Conservation (phyloP, 1,140 invertebrate species). For the Leguminivora glycinivorella region DNA sequence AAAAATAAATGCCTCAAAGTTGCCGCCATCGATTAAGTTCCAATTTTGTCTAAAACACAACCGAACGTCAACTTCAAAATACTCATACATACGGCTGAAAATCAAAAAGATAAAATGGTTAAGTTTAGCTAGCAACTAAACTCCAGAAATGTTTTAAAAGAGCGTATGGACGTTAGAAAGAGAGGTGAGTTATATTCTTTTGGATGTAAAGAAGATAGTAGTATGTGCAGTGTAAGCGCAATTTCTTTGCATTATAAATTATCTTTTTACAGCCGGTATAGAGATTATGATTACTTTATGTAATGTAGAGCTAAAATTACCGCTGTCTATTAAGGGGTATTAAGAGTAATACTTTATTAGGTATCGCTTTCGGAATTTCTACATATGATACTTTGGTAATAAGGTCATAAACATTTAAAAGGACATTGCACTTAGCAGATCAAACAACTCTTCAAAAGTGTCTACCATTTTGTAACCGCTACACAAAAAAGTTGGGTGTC, state of each 20-base stretch:
- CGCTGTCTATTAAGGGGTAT: not conserved
- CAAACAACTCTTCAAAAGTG: too few relatives aligned
- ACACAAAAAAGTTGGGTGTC: too few relatives aligned
- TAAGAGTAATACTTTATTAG: not conserved
- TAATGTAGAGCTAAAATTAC: not conserved
- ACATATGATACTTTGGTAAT: too few relatives aligned
- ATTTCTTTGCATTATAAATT: conserved; percentile 27
- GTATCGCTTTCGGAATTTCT: too few relatives aligned
- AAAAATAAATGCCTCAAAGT: conserved; percentile 21
- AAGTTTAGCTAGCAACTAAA: not conserved
- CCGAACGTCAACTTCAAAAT: not conserved
- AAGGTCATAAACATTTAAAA: too few relatives aligned
- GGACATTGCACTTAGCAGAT: too few relatives aligned
- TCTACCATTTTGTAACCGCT: too few relatives aligned
- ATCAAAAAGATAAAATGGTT: not conserved
- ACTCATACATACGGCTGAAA: not conserved
- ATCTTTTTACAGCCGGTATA: conserved; percentile 10
- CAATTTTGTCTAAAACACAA: not conserved
- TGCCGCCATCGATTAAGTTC: conserved; percentile 11
- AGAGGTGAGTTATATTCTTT: not conserved
- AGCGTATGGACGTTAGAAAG: not conserved
- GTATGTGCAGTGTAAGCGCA: not conserved
- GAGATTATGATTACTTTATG: conserved; percentile 24
- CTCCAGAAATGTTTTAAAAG: not conserved
- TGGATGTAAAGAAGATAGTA: not conserved